phyloP scores from a whole-genome alignment of 2,888 invertebrate genomes.

The Patella pellucida region DNA sequence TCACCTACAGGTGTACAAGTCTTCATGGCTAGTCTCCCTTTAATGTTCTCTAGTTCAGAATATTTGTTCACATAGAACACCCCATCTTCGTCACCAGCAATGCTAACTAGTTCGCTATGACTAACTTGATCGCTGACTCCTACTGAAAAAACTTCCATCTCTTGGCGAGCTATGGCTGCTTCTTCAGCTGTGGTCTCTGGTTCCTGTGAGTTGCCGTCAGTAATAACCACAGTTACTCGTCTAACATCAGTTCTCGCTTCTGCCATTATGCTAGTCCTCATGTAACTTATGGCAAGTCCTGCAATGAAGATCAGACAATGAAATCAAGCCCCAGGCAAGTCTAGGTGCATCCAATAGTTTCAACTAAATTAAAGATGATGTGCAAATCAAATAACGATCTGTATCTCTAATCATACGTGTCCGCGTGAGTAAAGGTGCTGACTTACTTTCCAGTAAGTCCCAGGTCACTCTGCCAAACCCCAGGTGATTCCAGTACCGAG shows the following conservation, averaged over 20 bases:
- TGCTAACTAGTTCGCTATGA: slow-evolving; percentile 28
- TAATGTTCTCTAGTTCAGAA: neutral
- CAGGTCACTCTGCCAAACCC: too few species aligned
- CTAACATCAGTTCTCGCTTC: neutral
- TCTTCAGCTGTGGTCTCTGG: neutral
- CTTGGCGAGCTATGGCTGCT: slow-evolving; percentile 16
- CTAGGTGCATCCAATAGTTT: neutral
- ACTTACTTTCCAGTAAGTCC: too few species aligned
- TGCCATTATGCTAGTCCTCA: neutral
- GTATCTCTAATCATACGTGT: too few species aligned
- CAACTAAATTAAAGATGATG: too few species aligned
- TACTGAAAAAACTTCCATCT: slow-evolving; percentile 29
- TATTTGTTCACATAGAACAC: slow-evolving; percentile 22
- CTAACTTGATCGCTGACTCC: slow-evolving; percentile 26
- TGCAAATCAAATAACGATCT: too few species aligned
- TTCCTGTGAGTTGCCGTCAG: neutral
- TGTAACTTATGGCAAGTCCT: neutral
- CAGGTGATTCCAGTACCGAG: too few species aligned
- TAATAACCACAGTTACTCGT: neutral
- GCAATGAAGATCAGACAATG: slow-evolving; percentile 4
- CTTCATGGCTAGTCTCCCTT: neutral
- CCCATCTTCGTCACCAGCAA: slow-evolving; percentile 23
- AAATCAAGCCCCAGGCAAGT: slow-evolving; percentile 8
- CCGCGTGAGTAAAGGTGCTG: too few species aligned
- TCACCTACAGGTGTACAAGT: neutral